Base-by-base conservation (phyloP, 2,888 invertebrate genomes). In the Chalcis sispes region DNA sequence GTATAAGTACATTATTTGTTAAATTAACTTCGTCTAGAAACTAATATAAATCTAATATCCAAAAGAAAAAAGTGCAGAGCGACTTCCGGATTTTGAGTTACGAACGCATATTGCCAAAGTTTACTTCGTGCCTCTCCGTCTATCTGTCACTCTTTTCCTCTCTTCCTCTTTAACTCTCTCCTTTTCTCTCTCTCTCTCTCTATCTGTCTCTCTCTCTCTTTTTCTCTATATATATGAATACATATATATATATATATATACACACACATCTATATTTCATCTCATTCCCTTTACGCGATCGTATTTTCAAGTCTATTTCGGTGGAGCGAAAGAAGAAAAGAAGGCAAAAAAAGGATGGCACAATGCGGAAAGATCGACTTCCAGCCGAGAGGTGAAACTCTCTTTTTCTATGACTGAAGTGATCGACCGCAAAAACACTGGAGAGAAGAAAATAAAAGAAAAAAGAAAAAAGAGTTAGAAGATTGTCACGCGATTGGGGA, bases 41-140 rank as follows among this genome's bases (percentile, higher is more conserved):
- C 13, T 36, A 36, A 36, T 36, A 36, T 7, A 10, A 36, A 7
- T 4, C 36, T 36, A 18, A 27, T 59, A 36, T 36, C n/a, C n/a
- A 5, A 10, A 67, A 8, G 20, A 25, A 25, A 48, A 66, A 58
- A 25, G 40, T 65, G 58, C 58, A 66, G 50, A 52, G 54, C 27
- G 66, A 61, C 67, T 67, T 76, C 56, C 65, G 67, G 52, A 72
- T 72, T 72, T 76, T 61, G 54, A 71, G 66, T 61, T 61, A 71
- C 42, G 71, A 66, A 61, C 65, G 66, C 61, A 76, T 76, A 67
- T 72, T 76, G 50, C 61, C 62, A 76, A 76, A 76, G 72, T 76
- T 76, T 62, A 23, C 29, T 64, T 23, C 50, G 27, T 23, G 18
- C 64, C 29, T 36, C 2, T 64, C 29, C 32, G 23, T n/a, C n/a